phyloP scores from a whole-genome alignment of 2,797 vertebrate species.

The Tiaroga cobitis region DNA sequence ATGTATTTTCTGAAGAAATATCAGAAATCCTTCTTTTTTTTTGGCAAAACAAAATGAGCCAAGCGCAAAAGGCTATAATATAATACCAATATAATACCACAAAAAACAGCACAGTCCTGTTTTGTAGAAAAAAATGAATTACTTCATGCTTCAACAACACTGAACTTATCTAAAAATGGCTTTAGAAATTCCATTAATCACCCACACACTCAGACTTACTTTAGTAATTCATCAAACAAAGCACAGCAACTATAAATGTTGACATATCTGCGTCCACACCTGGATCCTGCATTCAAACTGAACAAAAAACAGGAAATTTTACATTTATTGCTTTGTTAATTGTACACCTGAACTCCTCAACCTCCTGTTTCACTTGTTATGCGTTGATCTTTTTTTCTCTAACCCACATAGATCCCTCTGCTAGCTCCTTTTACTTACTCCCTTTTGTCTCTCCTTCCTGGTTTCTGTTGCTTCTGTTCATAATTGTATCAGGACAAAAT shows the following conservation, averaged over 20 bases:
- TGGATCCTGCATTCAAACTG: slow-evolving; percentile 21
- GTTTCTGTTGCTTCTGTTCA: slow-evolving; percentile 30
- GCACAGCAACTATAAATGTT: not conserved
- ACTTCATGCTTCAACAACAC: not conserved
- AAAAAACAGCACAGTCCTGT: not conserved
- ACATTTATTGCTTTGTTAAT: slow-evolving; percentile 8
- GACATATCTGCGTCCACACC: not conserved
- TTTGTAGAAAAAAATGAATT: not conserved
- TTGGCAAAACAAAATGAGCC: not conserved
- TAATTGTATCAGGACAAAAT: slow-evolving; percentile 33
- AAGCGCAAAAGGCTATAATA: not conserved
- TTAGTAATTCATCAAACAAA: not conserved
- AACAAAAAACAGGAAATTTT: slow-evolving; percentile 6
- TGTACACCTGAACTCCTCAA: slow-evolving; percentile 10
- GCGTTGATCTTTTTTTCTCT: not conserved
- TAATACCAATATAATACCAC: not conserved
- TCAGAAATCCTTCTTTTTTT: not conserved
- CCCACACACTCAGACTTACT: not conserved
- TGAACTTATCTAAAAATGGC: not conserved
- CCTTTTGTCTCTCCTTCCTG: slow-evolving; percentile 26
- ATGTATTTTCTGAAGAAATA: not conserved
- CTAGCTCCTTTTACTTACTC: slow-evolving; percentile 26
- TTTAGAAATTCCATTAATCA: slow-evolving; percentile 17
- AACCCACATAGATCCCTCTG: not conserved
- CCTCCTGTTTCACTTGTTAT: not conserved